Evolutionary conservation across 37 sponge, comb jelly and placozoan species (phyloP), one percentile per base, ranked within the genome.

Genomic region (Chondrosia reniformis): DNA sequence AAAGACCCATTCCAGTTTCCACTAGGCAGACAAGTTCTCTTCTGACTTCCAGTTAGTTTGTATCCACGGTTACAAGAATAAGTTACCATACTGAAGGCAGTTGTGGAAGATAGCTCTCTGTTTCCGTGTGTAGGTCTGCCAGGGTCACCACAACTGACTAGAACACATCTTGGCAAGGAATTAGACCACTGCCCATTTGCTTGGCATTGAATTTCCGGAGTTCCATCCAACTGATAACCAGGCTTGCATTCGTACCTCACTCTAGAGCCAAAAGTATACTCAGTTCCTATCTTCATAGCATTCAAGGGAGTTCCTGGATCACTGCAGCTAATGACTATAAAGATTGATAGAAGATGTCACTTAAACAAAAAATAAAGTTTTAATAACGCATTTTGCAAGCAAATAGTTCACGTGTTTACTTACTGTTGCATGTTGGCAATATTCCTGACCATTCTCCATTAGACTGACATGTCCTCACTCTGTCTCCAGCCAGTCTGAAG

Each of bases 1-100:
- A 31, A 41, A 7, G 40, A 17, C 44, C 82, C 87, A 77, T 77
- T 76, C 87, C 87, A 87, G 1, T 0, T 58, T 33, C 82, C 78
- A 77, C 43, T 64, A 15, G 73, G 39, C 55, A 78, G 39, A 42
- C 82, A 76, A 0, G 40, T 67, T 45, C 84, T 33, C 19, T 64
- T 46, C 19, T 12, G 4, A 2, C 19, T 62, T 0, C 85, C 89
- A 4, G 39, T 27, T 10, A 89, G 59, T 6, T 19, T 12, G 63
- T 79, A 89, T 43, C 85, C 89, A 37, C 21, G 39, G 54, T 52
- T 46, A 52, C 89, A 89, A 9, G 56, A 57, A 45, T 84, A 89
- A 27, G 63, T 38, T 7, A 61, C 87, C 22, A 81, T 28, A 9
- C 77, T 75, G 28, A 81, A 21, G 19, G 34, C 57, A 34, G 67